phyloP scores from a whole-genome alignment of 1,140 invertebrate species.

The Lepidurus arcticus region DNA sequence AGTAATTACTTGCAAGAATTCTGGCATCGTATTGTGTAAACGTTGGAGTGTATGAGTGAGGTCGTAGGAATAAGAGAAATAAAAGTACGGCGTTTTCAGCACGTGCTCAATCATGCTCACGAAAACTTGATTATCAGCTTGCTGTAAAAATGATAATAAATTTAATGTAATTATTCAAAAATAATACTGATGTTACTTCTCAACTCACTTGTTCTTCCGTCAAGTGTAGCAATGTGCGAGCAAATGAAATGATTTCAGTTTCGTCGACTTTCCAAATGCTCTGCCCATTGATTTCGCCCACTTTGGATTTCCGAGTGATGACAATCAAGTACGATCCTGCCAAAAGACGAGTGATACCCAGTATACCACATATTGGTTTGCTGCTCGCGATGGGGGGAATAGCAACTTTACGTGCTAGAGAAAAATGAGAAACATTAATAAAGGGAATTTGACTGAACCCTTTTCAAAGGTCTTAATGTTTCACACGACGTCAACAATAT shows the following conservation, averaged over 20 bases:
- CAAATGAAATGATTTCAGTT: conserved; percentile 81
- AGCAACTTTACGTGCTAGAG: conserved; percentile 51
- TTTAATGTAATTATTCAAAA: not conserved
- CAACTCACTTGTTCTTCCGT: conserved; percentile 64
- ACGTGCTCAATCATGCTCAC: conserved; percentile 72
- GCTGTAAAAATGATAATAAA: conserved; percentile 34
- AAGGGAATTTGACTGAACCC: conserved; percentile 35
- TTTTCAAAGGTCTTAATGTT: not conserved
- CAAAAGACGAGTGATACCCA: conserved; percentile 78
- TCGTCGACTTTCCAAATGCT: conserved; percentile 77
- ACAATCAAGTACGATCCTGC: conserved; percentile 84
- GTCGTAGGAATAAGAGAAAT: conserved; percentile 91
- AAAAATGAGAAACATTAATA: conserved; percentile 31
- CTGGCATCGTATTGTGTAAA: conserved; percentile 76
- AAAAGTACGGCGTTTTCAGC: conserved; percentile 73
- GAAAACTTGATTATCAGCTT: conserved; percentile 65
- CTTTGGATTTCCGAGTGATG: conserved; percentile 73
- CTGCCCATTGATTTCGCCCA: conserved; percentile 79
- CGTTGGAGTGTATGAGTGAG: conserved; percentile 86
- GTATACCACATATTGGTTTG: conserved; percentile 76
- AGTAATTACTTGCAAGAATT: conserved; percentile 63
- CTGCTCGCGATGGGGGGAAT: conserved; percentile 58
- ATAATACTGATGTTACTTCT: not conserved
- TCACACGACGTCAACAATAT: too few relatives aligned
- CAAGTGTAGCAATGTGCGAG: conserved; percentile 73